A percentile compares a stretch with the other conserved stretches of the same genome.
These are phyloP conservation scores for Mesoclemmys tuberculata DNA, from an alignment of 2,113 vertebrate species.

Conservation along the genomic window DNA sequence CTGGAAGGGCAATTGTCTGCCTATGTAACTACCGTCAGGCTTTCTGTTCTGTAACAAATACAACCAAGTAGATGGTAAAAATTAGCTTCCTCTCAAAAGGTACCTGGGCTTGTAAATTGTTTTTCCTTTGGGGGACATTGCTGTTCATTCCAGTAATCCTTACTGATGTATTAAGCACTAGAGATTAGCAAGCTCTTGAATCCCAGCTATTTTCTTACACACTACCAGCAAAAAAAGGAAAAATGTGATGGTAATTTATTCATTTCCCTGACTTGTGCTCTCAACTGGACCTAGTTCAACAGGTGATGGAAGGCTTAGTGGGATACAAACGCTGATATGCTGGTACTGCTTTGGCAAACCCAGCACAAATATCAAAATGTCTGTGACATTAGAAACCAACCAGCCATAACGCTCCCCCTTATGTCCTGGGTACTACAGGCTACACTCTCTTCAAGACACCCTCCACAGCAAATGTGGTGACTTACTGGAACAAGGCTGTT, in stretches of 20 bases:
- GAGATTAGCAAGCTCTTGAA: not conserved
- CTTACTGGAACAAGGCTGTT: rapidly evolving
- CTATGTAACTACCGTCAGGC: not conserved
- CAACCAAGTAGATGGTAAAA: not conserved
- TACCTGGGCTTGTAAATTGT: not conserved
- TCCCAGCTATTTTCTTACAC: not conserved
- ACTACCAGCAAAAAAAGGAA: not conserved
- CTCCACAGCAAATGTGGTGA: not conserved
- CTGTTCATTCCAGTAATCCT: not conserved
- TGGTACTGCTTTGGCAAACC: conserved; percentile 11
- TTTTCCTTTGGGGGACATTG: not conserved
- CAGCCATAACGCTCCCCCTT: conserved; percentile 3
- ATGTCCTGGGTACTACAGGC: rapidly evolving
- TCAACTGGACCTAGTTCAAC: not conserved
- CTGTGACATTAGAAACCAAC: not conserved
- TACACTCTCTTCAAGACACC: not conserved
- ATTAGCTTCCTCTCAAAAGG: not conserved
- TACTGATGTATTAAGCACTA: not conserved
- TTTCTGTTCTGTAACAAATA: not conserved
- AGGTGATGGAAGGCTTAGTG: not conserved
- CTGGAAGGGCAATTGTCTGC: not conserved
- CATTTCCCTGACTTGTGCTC: not conserved
- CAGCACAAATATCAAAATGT: not conserved
- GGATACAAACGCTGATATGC: not conserved
- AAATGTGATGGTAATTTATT: not conserved